Base-by-base conservation (phyloP, 2,113 vertebrate genomes). In the Trematomus loennbergii region DNA sequence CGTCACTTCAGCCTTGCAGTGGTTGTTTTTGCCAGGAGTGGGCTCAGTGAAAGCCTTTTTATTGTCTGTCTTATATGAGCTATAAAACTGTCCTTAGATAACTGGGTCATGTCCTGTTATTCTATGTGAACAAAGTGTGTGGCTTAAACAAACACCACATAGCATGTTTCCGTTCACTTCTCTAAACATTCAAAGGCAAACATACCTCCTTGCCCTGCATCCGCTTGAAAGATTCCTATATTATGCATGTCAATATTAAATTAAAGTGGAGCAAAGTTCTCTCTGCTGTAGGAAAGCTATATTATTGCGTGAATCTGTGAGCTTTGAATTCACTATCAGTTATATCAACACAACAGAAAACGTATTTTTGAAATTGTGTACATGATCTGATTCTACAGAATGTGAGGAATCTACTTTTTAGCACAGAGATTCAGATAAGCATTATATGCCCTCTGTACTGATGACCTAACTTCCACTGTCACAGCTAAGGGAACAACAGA, bases 81-180 rank as follows among this genome's bases (percentile, higher is more conserved):
- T 85, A 82, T 84, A 87, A 86, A 91, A 87, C 68, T 3, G 80
- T 86, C 84, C 90, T 89, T 29, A 79, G 83, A 90, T 87, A 91
- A 93, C 88, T 89, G 82, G 91, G 88, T 90, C 89, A 87, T 50
- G 81, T 67, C 83, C 81, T 85, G 75, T 83, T 88, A 86, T 88
- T 90, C 82, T 80, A 86, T 74, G 87, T 80, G 79, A 22, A 68
- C 79, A 40, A 81, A 49, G 46, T 72, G 71, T 54, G 75, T 58
- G 68, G 75, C 71, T 85, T 85, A 77, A 82, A 89, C 86, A 92
- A 90, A 91, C 87, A 89, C 69, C 57, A 25, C 79, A 83, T 83
- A 82, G 72, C 82, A 90, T 82, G 81, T 89, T 88, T 88, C 82
- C 71, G 82, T 85, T 86, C 82, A 88, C 74, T 80, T 80, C 79